Base-by-base conservation (phyloP, 2,797 vertebrate genomes). In the Buceros bicornis region DNA sequence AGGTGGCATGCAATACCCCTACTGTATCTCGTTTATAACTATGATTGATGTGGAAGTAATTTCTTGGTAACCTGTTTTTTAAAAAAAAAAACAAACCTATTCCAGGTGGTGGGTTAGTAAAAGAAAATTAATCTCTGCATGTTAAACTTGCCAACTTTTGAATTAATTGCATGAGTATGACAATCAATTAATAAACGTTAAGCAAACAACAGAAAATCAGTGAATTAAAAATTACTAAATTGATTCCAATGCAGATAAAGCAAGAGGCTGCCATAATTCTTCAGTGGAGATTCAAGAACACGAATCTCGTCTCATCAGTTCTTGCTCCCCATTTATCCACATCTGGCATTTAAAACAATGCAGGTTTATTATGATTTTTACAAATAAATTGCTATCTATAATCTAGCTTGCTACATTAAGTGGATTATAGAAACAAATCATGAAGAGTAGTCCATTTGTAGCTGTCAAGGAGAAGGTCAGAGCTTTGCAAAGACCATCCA, bases 141-240 rank as follows among this genome's bases (percentile, higher is more conserved):
- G 37, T 94, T 98, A 97, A 98, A 97, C 93, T 97, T 97, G 96
- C 97, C 96, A 97, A 87, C 89, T 97, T 98, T 96, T 96, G 85
- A 97, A 97, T 98, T 98, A 98, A 97, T 98, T 98, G 80, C 78
- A 61, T 89, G 65, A 95, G 62, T 91, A 89, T 95, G 97, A 93
- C 88, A 98, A 97, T 98, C 97, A 98, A 97, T 98, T 98, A 98
- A 97, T 98, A 98, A 97, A 95, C 95, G 93, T 98, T 98, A 97
- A 97, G 93, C 95, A 98, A 98, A 97, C 96, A 98, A 97, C 90
- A 95, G 96, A 96, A 98, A 98, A 97, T 97, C 80, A 53, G 95
- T 97, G 97, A 97, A 97, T 97, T 98, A 97, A 98, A 97, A 97
- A 96, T 97, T 97, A 96, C 91, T 97, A 97, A 97, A 97, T 98